These are phyloP conservation scores for Lamellibrachia columna DNA, from an alignment of 2,888 invertebrate species.

Conservation along the genomic window DNA sequence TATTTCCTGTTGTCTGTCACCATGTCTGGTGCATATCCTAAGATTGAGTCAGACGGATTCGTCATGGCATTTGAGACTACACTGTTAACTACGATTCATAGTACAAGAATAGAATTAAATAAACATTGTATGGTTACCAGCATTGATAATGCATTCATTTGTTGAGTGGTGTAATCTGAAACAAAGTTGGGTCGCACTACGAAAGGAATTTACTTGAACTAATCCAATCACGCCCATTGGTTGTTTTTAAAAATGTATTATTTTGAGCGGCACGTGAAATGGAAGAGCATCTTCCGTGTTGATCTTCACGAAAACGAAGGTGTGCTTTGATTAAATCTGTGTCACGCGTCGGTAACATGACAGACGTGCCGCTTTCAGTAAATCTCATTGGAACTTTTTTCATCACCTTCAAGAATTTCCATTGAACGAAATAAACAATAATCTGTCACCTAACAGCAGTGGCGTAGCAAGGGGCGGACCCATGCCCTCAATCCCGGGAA, in stretches of 20 bases:
- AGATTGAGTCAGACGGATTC: background rate
- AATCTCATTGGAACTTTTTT: background rate
- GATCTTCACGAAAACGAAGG: background rate
- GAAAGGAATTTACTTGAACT: background rate
- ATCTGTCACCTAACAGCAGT: too few species aligned
- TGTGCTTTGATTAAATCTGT: too few species aligned
- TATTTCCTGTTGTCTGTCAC: background rate
- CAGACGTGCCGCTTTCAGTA: background rate
- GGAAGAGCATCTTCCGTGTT: background rate
- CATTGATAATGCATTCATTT: background rate
- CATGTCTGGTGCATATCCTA: background rate
- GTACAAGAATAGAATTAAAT: background rate
- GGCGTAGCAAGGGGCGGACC: too few species aligned
- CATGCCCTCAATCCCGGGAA: too few species aligned
- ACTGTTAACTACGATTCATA: background rate
- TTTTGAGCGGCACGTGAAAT: background rate
- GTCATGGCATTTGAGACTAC: background rate
- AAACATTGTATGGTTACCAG: background rate
- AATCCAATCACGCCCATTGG: background rate
- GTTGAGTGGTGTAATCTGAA: background rate
- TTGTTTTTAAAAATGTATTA: background rate
- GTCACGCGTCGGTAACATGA: background rate
- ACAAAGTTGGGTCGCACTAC: background rate
- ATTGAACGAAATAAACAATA: too few species aligned
- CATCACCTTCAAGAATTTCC: background rate